These are phyloP conservation scores for Amblyraja radiata DNA, from an alignment of 2,797 vertebrate genomes.

Conservation along the genomic window DNA sequence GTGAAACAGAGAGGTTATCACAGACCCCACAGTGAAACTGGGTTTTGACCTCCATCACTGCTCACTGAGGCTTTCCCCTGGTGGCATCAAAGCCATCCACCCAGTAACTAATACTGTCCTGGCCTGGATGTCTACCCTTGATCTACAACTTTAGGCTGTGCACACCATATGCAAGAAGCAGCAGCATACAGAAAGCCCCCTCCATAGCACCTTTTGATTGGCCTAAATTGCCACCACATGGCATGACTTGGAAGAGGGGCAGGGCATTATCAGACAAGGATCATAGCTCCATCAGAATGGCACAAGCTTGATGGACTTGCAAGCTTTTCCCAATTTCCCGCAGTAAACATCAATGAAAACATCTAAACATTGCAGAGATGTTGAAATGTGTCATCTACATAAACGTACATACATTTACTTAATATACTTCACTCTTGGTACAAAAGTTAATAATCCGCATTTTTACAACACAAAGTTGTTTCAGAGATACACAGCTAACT, in stretches of 20 bases:
- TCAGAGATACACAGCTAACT: not conserved
- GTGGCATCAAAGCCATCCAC: too few relatives aligned
- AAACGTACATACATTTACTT: not conserved
- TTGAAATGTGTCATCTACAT: not conserved
- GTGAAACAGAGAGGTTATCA: too few relatives aligned
- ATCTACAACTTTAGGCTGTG: too few relatives aligned
- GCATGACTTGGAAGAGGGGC: not conserved
- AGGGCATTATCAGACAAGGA: not conserved
- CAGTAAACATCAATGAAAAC: not conserved
- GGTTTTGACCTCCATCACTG: too few relatives aligned
- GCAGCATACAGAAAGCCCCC: not conserved
- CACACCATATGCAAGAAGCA: too few relatives aligned
- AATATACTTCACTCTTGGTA: not conserved
- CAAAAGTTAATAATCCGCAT: not conserved
- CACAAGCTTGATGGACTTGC: not conserved
- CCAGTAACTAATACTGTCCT: too few relatives aligned
- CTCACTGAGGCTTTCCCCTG: too few relatives aligned
- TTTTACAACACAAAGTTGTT: not conserved
- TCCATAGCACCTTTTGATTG: too few relatives aligned
- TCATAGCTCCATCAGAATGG: not conserved
- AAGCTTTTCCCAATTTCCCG: not conserved
- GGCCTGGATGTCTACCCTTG: too few relatives aligned
- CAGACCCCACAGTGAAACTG: too few relatives aligned
- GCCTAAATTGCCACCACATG: not conserved
- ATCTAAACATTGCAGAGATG: not conserved